Percentiles rank a stretch among this genome's conserved stretches.
These are phyloP conservation scores for Nilaparvata lugens DNA, from an alignment of 1,140 invertebrate species.

Conservation along the genomic window DNA sequence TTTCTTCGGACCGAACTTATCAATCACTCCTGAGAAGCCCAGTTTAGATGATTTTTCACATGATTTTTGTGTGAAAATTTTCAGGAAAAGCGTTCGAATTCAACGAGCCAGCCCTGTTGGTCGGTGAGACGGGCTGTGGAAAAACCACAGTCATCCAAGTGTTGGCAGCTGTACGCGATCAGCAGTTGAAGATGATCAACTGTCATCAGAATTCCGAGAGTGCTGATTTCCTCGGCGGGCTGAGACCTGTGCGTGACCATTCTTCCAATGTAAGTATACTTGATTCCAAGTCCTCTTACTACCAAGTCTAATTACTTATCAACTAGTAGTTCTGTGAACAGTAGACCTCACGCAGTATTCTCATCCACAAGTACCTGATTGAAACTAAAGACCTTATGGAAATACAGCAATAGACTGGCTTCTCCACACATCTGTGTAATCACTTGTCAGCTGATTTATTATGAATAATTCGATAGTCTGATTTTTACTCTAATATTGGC, in stretches of 20 bases:
- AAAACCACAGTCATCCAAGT: slow-evolving; percentile 97
- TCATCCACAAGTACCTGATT: too few species aligned
- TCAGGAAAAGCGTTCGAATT: slow-evolving; percentile 73
- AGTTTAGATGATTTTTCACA: not conserved
- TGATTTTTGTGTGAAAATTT: slow-evolving; percentile 8
- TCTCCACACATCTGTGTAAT: too few species aligned
- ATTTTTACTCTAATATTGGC: too few species aligned
- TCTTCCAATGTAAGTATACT: slow-evolving; percentile 28
- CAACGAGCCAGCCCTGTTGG: slow-evolving; percentile 88
- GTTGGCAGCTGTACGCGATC: slow-evolving; percentile 54
- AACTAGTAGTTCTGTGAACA: too few species aligned
- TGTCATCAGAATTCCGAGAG: slow-evolving; percentile 99
- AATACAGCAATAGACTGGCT: too few species aligned
- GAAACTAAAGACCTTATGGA: too few species aligned
- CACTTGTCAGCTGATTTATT: too few species aligned
- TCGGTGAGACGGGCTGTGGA: slow-evolving; percentile 97
- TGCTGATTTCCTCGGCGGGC: slow-evolving; percentile 91
- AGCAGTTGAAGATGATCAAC: slow-evolving; percentile 73
- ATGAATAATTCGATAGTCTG: too few species aligned
- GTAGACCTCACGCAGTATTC: too few species aligned
- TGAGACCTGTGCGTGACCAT: slow-evolving; percentile 77
- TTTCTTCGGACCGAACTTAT: too few species aligned
- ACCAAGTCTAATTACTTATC: not conserved
- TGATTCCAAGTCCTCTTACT: not conserved
- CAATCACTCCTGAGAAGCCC: too few species aligned